Base-by-base conservation (phyloP, 2,797 vertebrate genomes). In the Microcaecilia unicolor region DNA sequence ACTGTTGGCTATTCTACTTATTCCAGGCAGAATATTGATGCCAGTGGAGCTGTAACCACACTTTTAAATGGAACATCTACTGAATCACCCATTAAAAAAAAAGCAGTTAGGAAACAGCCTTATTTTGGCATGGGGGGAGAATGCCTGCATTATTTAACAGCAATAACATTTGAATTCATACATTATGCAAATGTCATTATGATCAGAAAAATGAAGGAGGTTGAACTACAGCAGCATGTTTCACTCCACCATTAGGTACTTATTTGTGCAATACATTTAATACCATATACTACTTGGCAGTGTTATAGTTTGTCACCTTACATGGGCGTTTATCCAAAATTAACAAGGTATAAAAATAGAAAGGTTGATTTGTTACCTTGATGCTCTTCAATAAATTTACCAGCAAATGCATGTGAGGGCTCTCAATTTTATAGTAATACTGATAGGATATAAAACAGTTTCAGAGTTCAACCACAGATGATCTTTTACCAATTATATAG, bases 101-200 rank as follows among this genome's bases (percentile, higher is more conserved):
- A 76, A n/a, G 72, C 64, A 69, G 64, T 49, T 56, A 70, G 60
- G 59, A 78, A 79, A 71, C 64, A 72, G 74, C 76, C 67, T 58
- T 70, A 62, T 74, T 79, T 70, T 61, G 56, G 69, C 65, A 69
- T 64, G 75, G 65, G 70, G 72, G 74, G 76, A 67, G n/a, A n/a
- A n/a, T n/a, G n/a, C n/a, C n/a, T 83, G 73, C 78, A 83, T 83
- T 83, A 83, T 83, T 83, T 79, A 81, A 63, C 67, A 81, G 80
- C 74, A 78, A 74, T 78, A 83, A 81, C 73, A 67, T 73, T 78
- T 77, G 72, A 73, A 73, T 80, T 81, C 77, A 81, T 81, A 76
- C 76, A 81, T 81, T 83, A 83, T 80, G 78, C 73, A 83, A 76
- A 80, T 79, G 44, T 52, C 41, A 56, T 69, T 70, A 75, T 70